Conservation (phyloP, 2,888 invertebrate species). For the Lochmaea crataegi region DNA sequence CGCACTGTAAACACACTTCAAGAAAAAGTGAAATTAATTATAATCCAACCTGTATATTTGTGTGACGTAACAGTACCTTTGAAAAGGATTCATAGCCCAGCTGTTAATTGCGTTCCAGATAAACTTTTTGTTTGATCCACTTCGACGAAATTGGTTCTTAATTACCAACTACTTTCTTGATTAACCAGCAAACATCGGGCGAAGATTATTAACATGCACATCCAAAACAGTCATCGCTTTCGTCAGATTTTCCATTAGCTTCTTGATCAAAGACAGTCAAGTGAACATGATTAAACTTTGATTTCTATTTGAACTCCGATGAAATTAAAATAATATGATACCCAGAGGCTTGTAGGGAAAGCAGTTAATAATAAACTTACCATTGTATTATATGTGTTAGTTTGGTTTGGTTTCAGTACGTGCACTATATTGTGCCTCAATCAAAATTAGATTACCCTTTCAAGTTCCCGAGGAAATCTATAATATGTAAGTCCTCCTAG, state of each 20-base stretch:
- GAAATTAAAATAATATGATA: background rate
- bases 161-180: slow-evolving; percentile 14
- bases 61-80: too few species aligned
- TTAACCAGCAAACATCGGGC: slow-evolving; percentile 10
- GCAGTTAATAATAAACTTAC: background rate
- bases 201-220: slow-evolving; percentile 24
- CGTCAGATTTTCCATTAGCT: slow-evolving; percentile 13
- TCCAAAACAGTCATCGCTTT: slow-evolving; percentile 19
- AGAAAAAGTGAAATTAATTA: too few species aligned
- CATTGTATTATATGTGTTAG: too few species aligned
- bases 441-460: too few species aligned
- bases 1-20: too few species aligned
- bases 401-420: too few species aligned
- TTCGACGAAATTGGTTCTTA: slow-evolving; percentile 1
- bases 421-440: too few species aligned
- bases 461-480: too few species aligned
- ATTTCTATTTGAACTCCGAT: slow-evolving; percentile 15
- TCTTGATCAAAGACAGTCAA: slow-evolving; percentile 34
- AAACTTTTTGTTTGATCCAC: background rate
- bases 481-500: too few species aligned
- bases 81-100: too few species aligned
- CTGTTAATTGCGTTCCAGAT: background rate
- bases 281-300: slow-evolving; percentile 32
- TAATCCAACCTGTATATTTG: too few species aligned
- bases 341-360: background rate